Base-by-base conservation (phyloP, 2,113 vertebrate species). In the Scomber scombrus region DNA sequence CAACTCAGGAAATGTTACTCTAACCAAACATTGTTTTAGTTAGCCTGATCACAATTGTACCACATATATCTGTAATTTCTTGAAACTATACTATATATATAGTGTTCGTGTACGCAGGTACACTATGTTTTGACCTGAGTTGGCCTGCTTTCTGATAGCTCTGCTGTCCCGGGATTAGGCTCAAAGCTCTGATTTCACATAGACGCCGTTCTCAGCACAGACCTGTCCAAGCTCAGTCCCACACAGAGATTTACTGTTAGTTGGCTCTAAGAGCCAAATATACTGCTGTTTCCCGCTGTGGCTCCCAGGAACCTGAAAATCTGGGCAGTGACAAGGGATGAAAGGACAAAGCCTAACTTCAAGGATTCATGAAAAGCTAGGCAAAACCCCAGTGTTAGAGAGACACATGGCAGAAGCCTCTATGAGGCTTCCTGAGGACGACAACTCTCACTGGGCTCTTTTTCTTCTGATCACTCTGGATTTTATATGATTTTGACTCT, bases 111-210 rank as follows among this genome's bases (percentile, higher is more conserved):
- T 43, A 47, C 65, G 19, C 43, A 45, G 14, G 15, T 45, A 26
- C 47, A 23, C 68, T 54, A 8, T 57, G 61, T 43, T 51, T 62
- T 84, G 62, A 64, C 73, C 77, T 81, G n/a, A 71, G 76, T 63
- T 80, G 70, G 23, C 81, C 75, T 89, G 80, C 72, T 87, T 74
- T 73, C 73, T 81, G 80, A 86, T 87, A 23, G 75, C 82, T 78
- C 80, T 85, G 50, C 87, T 84, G 72, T 91, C 75, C 60, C 83
- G 84, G 84, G 93, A 93, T 94, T 94, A 93, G 79, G 45, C 78
- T 81, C 79, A 88, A 86, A 89, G 77, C 86, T 87, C 57, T 75
- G 71, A 57, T 74, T 82, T 74, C 75, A 68, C 47, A 78, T 55
- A 65, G 76, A 64, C 84, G 71, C 62, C 46, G 45, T 85, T 78